These are phyloP conservation scores for Leptatherina wallacei DNA, from an alignment of 2,797 vertebrate species.

Conservation along the genomic window DNA sequence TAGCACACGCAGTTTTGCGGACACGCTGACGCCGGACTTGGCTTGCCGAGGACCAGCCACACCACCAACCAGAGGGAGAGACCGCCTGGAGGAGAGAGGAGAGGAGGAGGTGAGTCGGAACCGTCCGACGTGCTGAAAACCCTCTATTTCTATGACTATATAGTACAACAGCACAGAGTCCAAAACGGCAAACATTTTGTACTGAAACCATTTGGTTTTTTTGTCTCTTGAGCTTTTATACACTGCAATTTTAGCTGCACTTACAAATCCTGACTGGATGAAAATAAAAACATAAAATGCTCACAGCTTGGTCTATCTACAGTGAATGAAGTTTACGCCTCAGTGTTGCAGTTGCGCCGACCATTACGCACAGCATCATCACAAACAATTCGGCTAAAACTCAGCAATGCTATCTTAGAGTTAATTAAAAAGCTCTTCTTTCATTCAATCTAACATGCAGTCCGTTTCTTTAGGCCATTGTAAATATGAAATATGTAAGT, in stretches of 20 bases:
- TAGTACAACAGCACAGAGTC: neutral
- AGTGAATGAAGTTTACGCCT: neutral
- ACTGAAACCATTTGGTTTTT: neutral
- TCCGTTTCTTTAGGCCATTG: neutral
- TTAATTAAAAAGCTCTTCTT: neutral
- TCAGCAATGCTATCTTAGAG: neutral
- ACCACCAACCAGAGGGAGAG: constrained; percentile 84
- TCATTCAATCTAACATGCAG: neutral
- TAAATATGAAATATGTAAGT: neutral
- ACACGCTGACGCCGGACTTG: constrained; percentile 83
- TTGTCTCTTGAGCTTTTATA: neutral
- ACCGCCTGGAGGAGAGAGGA: constrained; percentile 69
- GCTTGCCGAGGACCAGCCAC: constrained; percentile 84
- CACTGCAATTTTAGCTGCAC: neutral
- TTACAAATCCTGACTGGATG: neutral
- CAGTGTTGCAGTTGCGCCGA: neutral
- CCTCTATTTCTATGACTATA: neutral
- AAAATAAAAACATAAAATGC: neutral
- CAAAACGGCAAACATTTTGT: neutral
- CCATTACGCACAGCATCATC: constrained; percentile 62
- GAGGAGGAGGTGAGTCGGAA: constrained; percentile 33
- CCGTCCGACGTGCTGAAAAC: constrained; percentile 36
- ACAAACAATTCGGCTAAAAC: constrained; percentile 2
- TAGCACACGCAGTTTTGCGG: constrained; percentile 96
- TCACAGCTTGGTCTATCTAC: neutral